These are phyloP conservation scores for Drosophila melanogaster DNA, from an alignment of 1,140 invertebrate genomes.

Conservation along the genomic window DNA sequence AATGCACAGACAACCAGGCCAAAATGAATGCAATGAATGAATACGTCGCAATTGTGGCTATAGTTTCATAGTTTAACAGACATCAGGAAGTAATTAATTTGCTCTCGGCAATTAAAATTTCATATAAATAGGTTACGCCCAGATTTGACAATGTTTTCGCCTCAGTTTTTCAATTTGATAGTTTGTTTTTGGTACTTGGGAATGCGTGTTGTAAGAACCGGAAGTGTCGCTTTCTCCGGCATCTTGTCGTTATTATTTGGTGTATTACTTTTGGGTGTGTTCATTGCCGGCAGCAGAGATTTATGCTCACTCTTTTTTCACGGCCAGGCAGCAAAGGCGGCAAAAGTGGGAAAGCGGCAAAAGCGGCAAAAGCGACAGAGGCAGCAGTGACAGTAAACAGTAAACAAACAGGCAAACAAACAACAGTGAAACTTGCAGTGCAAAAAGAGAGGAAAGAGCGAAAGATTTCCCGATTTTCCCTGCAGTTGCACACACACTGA, in stretches of 20 bases:
- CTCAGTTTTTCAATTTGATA: too few species aligned
- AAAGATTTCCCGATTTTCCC: slow-evolving; percentile 14
- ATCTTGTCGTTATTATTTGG: background rate
- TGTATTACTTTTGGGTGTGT: slow-evolving; percentile 7
- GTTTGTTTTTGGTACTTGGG: slow-evolving; percentile 1
- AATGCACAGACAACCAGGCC: background rate
- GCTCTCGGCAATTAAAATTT: background rate
- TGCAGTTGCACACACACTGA: slow-evolving; percentile 1
- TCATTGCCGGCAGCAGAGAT: slow-evolving; percentile 60
- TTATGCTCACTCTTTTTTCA: slow-evolving; percentile 65
- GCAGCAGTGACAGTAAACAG: slow-evolving; percentile 44
- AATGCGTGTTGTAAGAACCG: slow-evolving; percentile 8
- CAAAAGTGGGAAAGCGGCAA: background rate
- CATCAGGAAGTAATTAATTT: background rate
- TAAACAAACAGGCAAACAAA: slow-evolving; percentile 43
- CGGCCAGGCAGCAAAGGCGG: background rate
- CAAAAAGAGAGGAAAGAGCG: slow-evolving; percentile 5
- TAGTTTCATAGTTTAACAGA: background rate
- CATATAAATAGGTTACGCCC: background rate
- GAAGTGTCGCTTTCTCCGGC: slow-evolving; percentile 10
- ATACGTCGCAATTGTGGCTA: background rate
- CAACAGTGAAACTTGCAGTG: slow-evolving; percentile 31
- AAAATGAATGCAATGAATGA: slow-evolving; percentile 1
- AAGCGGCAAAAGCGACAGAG: slow-evolving; percentile 5
- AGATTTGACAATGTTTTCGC: too few species aligned